Base-by-base conservation (phyloP, 2,888 invertebrate genomes). In the Homarus gammarus region DNA sequence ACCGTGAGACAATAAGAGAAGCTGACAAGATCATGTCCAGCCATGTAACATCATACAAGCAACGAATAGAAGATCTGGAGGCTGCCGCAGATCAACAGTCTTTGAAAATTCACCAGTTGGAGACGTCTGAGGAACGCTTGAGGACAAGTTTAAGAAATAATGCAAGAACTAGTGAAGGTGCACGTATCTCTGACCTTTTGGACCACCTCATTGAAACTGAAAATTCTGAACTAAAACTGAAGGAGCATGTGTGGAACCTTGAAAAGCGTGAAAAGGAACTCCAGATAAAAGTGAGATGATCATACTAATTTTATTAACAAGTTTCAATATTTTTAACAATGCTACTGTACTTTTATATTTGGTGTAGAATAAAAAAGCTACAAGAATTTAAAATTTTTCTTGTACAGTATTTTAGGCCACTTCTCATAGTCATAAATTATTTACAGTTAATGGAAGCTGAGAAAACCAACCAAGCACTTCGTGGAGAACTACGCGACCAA, bases 11-110 rank as follows among this genome's bases (percentile, higher is more conserved):
- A 1, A 92, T 92, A 31, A 64, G 89, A 33, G 92, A 92, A 78
- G 92, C 92, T 18, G 92, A 92, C 79, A 85, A 89, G 56, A 92
- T 92, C 44, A 92, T 92, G 92, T 87, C 87, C 40, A 90, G 89
- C 36, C 92, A 92, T 79, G 92, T 92, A 27, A 90, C 90, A n/a
- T 77, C 86, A 3, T 92, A 92, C 84, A 90, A 83, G 31, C 84
- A 86, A 61, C 77, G 90, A 18, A 92, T 92, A 36, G 92, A 92
- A 83, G 92, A 92, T 15, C 78, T 92, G 49, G 90, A 92, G 49
- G 79, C 90, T 1, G 33, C 81, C n/a, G 68, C 56, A 36, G 90
- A 82, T 33, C 90, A 87, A 15, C 84, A 89, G 49, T 27, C 49
- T n/a, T 68, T 78, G 40, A 85, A 78, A 51, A 84, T 92, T 27